Evolutionary conservation across 2,113 vertebrate species (phyloP).

Genomic region (Anarhynchus alexandrinus): DNA sequence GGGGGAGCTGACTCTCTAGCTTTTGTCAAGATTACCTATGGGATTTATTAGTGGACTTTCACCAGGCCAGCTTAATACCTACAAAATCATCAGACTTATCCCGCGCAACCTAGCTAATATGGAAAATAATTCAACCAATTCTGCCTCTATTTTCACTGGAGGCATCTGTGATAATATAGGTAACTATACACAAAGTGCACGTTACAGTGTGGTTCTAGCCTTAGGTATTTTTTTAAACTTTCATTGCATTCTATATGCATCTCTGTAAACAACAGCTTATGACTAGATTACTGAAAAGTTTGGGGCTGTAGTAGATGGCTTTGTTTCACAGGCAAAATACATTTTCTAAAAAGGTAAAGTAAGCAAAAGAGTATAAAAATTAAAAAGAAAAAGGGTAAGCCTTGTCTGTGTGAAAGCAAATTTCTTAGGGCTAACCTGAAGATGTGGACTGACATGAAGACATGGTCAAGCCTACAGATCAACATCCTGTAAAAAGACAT

Average conservation of each 20-base stretch:
- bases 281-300: neutral
- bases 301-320: neutral
- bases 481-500: neutral
- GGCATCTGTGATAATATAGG: neutral
- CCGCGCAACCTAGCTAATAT: neutral
- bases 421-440: neutral
- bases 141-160: neutral
- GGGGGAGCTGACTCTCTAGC: neutral
- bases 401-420: neutral
- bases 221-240: neutral
- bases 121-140: neutral
- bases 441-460: neutral
- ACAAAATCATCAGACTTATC: neutral
- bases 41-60: neutral
- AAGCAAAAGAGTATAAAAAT: neutral
- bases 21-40: neutral
- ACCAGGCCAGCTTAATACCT: neutral
- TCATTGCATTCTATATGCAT: neutral
- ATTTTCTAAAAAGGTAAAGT: neutral
- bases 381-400: neutral
- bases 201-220: neutral
- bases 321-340: neutral
- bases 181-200: neutral
- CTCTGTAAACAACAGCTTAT: neutral
- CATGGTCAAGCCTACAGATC: neutral